Conservation (phyloP, 2,888 invertebrate species). For the Machimus rusticus region DNA sequence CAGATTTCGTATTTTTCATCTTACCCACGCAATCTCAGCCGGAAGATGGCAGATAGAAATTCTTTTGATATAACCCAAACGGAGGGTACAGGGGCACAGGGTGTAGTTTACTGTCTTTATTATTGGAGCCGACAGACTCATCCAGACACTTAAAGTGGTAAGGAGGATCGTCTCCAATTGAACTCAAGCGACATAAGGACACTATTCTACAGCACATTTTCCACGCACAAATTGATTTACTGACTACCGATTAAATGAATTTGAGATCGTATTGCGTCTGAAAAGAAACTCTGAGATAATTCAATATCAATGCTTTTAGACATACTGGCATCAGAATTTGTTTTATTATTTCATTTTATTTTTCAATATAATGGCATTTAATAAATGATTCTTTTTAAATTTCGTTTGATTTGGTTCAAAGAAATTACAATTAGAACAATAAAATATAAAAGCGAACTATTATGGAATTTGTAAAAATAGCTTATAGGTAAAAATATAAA, state of each 20-base stretch:
- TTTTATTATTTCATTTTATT: too few relatives aligned
- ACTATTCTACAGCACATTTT: background rate
- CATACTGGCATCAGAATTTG: too few relatives aligned
- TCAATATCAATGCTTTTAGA: background rate
- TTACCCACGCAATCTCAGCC: constrained; percentile 10
- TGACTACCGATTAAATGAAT: background rate
- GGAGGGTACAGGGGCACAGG: background rate
- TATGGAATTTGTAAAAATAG: too few relatives aligned
- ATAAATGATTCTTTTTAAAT: too few relatives aligned
- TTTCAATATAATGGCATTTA: too few relatives aligned
- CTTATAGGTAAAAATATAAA: too few relatives aligned
- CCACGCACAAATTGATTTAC: background rate
- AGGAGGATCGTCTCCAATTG: background rate
- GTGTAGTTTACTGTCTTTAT: background rate
- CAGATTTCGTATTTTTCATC: background rate
- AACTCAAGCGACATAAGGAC: background rate
- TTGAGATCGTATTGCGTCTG: background rate
- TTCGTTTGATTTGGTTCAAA: too few relatives aligned
- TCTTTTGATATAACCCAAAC: background rate
- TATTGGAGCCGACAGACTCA: background rate
- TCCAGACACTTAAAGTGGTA: background rate
- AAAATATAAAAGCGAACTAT: too few relatives aligned
- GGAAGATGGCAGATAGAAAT: background rate
- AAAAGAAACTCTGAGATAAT: background rate
- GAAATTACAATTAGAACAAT: too few relatives aligned